Conservation (phyloP, 2,888 invertebrate genomes). For the Agonopterix subpropinquella region DNA sequence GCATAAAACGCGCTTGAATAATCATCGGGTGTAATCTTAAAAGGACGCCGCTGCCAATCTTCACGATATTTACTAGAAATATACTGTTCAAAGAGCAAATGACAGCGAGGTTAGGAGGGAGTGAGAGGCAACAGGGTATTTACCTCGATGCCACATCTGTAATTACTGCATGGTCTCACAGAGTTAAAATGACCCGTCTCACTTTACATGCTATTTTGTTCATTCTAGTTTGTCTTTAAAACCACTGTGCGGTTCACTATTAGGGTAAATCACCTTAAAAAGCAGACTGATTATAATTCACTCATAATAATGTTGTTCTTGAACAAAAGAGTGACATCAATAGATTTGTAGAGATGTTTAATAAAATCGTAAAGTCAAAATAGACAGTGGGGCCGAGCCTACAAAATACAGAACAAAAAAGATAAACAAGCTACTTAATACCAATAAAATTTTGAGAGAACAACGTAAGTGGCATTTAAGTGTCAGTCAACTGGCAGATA, state of each 20-base stretch:
- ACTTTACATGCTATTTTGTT: slow-evolving; percentile 48
- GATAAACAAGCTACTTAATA: slow-evolving; percentile 59
- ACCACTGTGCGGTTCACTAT: slow-evolving; percentile 22
- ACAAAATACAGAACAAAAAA: slow-evolving; percentile 34
- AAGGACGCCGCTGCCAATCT: slow-evolving; percentile 20
- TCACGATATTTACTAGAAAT: slow-evolving; percentile 44
- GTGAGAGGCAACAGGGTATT: slow-evolving; percentile 51
- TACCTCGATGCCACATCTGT: slow-evolving; percentile 64
- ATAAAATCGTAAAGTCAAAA: slow-evolving; percentile 29
- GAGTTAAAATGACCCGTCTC: slow-evolving; percentile 54
- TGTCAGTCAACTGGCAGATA: slow-evolving; percentile 70
- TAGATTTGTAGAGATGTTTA: slow-evolving; percentile 6
- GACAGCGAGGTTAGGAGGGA: slow-evolving; percentile 50
- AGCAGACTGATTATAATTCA: background rate
- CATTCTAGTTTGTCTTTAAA: slow-evolving; percentile 32
- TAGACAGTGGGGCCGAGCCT: slow-evolving; percentile 25
- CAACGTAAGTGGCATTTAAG: slow-evolving; percentile 68
- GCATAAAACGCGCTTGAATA: slow-evolving; percentile 41
- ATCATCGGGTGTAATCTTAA: slow-evolving; percentile 40
- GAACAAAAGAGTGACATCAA: too few relatives aligned
- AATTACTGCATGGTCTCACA: slow-evolving; percentile 62
- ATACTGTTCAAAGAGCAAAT: slow-evolving; percentile 53
- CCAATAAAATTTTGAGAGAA: slow-evolving; percentile 66
- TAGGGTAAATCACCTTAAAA: background rate
- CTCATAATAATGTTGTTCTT: too few relatives aligned